Conservation (phyloP, 2,888 invertebrate genomes). For the Pachycephus smyrnensis region DNA sequence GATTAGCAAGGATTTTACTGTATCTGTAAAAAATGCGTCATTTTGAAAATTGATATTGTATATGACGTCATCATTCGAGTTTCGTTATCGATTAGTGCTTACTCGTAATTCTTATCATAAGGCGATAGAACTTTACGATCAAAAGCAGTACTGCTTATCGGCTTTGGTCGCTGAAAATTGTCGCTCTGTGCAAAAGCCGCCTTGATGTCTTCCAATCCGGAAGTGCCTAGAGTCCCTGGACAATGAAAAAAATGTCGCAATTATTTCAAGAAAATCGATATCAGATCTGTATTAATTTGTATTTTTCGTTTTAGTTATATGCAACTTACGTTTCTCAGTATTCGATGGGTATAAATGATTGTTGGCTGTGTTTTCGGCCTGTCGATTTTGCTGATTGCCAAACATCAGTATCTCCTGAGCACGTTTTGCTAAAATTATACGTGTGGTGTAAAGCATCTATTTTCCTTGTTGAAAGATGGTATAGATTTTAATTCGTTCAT, state of each 20-base stretch:
- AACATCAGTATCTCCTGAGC: slow-evolving; percentile 66
- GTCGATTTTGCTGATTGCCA: slow-evolving; percentile 65
- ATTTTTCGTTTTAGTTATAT: neutral
- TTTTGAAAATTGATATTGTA: neutral
- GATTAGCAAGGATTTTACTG: slow-evolving; percentile 53
- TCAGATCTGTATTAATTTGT: neutral
- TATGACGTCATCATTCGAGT: neutral
- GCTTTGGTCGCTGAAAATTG: slow-evolving; percentile 38
- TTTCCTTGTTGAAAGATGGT: neutral
- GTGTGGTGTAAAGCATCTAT: neutral
- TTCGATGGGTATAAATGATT: slow-evolving; percentile 34
- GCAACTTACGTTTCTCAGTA: slow-evolving; percentile 53
- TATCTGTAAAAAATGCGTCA: slow-evolving; percentile 38
- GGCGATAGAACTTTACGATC: slow-evolving; percentile 42
- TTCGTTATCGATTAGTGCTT: slow-evolving; percentile 24
- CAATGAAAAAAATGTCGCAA: neutral
- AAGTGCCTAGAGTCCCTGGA: slow-evolving; percentile 51
- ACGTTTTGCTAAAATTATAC: slow-evolving; percentile 56
- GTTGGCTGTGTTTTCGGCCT: slow-evolving; percentile 38
- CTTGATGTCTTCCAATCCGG: slow-evolving; percentile 53
- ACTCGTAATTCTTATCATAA: slow-evolving; percentile 54
- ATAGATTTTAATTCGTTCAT: neutral
- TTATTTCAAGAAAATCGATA: neutral
- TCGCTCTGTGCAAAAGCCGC: slow-evolving; percentile 44
- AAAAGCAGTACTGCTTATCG: slow-evolving; percentile 36